Base-by-base conservation (phyloP, 2,113 vertebrate species). In the Callipepla californica region DNA sequence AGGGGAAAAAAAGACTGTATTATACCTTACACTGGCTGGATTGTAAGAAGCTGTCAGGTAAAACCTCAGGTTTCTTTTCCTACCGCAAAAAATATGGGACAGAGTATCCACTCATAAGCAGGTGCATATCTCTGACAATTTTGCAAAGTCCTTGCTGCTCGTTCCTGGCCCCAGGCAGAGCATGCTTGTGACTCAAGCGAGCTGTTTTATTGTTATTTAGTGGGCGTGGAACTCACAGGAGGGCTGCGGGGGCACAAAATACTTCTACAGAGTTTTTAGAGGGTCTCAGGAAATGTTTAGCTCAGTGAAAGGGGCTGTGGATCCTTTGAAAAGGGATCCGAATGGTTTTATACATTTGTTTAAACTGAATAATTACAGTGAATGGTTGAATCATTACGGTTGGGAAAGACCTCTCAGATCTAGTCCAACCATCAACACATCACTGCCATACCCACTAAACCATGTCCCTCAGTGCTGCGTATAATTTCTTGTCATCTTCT, bases 31-130 rank as follows among this genome's bases (percentile, higher is more conserved):
- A 92, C 89, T 93, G 96, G 90, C 76, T 9, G 44, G 81, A 96
- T 96, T 96, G 95, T 97, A 95, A 96, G 94, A 95, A 95, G 90
- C 95, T 97, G 96, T 96, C 96, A 96, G 95, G 96, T 97, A 96
- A 97, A 97, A 95, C 93, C 92, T 94, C 91, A 82, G 90, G 90
- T 94, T 96, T 95, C 95, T 97, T 94, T 88, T 92, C 69, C 86
- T 87, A 40, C 92, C 94, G 78, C 86, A 91, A 91, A 97, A 91
- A 97, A 97, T 85, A 91, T 28, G 61, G 85, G 84, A 81, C 80
- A 94, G 94, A 93, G 91, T 91, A 96, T 47, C 84, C 77, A 66
- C 91, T 92, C 78, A 53, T 87, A 95, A 95, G 96, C 96, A 97
- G 96, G 96, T 97, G 97, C 96, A 92, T 55, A 44, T 66, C 90